A percentile compares a stretch with the other conserved stretches of the same genome.
These are phyloP conservation scores for Genyomyrus donnyi DNA, from an alignment of 2,113 vertebrate genomes.

Conservation along the genomic window DNA sequence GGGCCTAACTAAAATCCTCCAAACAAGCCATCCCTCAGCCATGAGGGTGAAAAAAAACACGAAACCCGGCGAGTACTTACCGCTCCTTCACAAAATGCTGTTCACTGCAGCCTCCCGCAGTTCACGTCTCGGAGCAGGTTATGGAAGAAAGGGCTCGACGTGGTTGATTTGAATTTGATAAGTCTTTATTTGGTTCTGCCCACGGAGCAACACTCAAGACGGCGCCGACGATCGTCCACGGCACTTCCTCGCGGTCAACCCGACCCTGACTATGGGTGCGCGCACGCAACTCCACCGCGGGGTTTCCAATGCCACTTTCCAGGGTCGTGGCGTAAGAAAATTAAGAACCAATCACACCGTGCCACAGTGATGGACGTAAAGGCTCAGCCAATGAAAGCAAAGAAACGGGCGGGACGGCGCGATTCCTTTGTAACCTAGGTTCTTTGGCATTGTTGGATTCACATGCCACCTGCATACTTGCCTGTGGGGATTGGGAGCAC, in stretches of 20 bases:
- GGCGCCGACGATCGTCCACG: conserved; percentile 20
- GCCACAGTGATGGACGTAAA: background rate
- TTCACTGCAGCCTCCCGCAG: conserved; percentile 5
- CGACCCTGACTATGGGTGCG: conserved; percentile 19
- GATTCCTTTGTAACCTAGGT: background rate
- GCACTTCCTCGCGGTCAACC: conserved; percentile 28
- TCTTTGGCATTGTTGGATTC: background rate
- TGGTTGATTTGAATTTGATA: background rate
- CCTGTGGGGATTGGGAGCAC: background rate
- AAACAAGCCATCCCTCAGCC: conserved; percentile 18
- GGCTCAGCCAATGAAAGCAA: background rate
- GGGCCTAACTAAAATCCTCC: conserved; percentile 1
- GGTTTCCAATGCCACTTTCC: conserved; percentile 20
- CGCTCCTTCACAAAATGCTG: conserved; percentile 10
- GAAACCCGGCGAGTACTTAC: conserved; percentile 21
- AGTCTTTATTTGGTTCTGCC: conserved; percentile 14
- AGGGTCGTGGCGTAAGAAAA: conserved; percentile 11
- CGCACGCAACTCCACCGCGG: conserved; percentile 24
- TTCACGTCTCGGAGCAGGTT: background rate
- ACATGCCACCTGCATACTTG: background rate
- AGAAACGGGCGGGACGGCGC: background rate
- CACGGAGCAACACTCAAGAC: conserved; percentile 10
- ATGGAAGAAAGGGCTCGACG: background rate
- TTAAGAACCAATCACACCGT: conserved; percentile 13
- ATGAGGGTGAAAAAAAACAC: background rate